A percentile compares a stretch with the other conserved stretches of the same genome.
Conservation (phyloP, 2,888 invertebrate species). For the Lasioglossum leucozonium region DNA sequence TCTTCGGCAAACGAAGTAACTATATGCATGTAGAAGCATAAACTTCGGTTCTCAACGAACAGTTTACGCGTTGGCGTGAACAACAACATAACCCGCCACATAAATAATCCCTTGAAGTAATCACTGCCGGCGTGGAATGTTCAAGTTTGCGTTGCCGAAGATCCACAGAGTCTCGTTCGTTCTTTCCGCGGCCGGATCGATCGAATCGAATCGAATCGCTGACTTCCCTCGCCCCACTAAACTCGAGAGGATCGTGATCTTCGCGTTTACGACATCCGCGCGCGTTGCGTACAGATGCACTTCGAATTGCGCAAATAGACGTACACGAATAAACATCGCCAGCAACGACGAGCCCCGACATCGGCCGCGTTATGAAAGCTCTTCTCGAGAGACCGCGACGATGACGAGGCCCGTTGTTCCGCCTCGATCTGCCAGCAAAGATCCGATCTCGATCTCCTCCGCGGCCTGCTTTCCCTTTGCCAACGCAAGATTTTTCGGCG, state of each 20-base stretch:
- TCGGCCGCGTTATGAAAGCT: slow-evolving; percentile 30
- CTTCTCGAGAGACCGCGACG: neutral
- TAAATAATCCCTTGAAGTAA: neutral
- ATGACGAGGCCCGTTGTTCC: neutral
- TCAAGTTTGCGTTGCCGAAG: neutral
- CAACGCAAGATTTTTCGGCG: neutral
- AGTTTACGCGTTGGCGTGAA: neutral
- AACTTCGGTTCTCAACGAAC: neutral
- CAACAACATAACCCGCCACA: neutral
- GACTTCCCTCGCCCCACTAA: slow-evolving; percentile 26
- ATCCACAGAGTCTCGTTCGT: neutral
- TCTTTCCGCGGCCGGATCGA: neutral
- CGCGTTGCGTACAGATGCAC: slow-evolving; percentile 16
- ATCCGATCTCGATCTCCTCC: neutral
- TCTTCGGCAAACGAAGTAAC: neutral
- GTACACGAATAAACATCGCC: slow-evolving; percentile 42
- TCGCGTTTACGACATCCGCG: slow-evolving; percentile 48
- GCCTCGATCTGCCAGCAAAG: neutral
- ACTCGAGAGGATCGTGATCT: slow-evolving; percentile 56
- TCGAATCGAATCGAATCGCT: slow-evolving; percentile 12
- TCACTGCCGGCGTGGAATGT: neutral
- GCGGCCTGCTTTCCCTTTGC: neutral
- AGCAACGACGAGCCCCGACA: neutral
- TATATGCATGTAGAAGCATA: neutral
- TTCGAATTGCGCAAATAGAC: slow-evolving; percentile 40